Evolutionary conservation across 2,113 vertebrate genomes (phyloP), one percentile per base, ranked within the genome.

Genomic region (Notiomystis cincta): DNA sequence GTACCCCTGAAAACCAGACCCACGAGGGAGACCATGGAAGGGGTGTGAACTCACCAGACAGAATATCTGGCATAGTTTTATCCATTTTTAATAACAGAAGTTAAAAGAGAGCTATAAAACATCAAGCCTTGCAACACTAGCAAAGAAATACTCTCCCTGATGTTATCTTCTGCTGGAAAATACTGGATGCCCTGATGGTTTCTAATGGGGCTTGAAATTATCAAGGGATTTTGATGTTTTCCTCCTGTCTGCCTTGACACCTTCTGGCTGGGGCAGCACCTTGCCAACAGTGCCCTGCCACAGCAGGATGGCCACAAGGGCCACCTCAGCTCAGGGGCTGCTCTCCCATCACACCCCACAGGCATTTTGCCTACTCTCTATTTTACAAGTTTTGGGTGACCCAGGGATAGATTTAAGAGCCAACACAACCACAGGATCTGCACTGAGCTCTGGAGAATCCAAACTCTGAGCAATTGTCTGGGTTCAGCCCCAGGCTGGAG

Each of bases 81-180:
- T 23, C 38, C 57, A 54, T 66, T 95, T 95, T 69, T 82, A 83
- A 95, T 83, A 65, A 66, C 51, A 90, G 51, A 79, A 84, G 27
- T 89, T 81, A 40, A 87, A 91, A 96, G 66, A 80, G 58, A 90
- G 53, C 87, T 83, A 58, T 33, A 87, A 95, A 96, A 83, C 80
- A 73, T 48, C 71, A 53, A 81, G 64, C 45, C 57, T 94, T 92
- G 91, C 89, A 83, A 92, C 71, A 92, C 31, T 2, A 69, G 15
- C 58, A 88, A 93, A 86, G 40, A 82, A 92, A 85, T 37, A 23
- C 31, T 37, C 30, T 25, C 45, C 50, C 50, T 77, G 96, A 91
- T 89, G 54, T 65, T 94, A 89, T 61, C 89, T 67, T 30, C 37
- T 23, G 58, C 87, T 91, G 83, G 80, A 86, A 92, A 94, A 92